A percentile compares a stretch with the other conserved stretches of the same genome.
Evolutionary conservation across 2,888 invertebrate species (phyloP).

Genomic region (Eubasilissa splendida): DNA sequence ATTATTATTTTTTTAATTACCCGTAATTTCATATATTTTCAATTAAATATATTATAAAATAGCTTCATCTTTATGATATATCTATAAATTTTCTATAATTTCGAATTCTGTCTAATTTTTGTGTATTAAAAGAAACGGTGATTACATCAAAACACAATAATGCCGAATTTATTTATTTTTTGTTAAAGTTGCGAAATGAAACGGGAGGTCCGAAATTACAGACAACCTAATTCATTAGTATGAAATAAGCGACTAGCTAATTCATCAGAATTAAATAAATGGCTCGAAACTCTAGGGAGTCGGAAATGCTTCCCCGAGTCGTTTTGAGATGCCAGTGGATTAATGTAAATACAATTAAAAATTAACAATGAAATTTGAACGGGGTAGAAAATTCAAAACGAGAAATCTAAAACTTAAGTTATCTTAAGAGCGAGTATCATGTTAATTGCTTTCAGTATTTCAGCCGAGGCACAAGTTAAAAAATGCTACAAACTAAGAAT

Average conservation of each 20-base stretch:
- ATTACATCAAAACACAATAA: too few relatives aligned
- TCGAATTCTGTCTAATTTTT: too few relatives aligned
- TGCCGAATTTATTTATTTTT: too few relatives aligned
- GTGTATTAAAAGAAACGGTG: too few relatives aligned
- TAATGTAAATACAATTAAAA: conserved; percentile 32
- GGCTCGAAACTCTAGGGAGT: neutral
- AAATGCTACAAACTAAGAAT: conserved; percentile 9
- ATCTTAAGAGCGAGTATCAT: conserved; percentile 5
- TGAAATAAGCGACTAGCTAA: neutral
- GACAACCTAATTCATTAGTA: conserved; percentile 8
- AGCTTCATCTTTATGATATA: too few relatives aligned
- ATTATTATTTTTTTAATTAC: too few relatives aligned
- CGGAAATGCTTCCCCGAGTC: neutral
- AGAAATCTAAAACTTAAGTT: neutral
- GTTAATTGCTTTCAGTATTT: conserved; percentile 29
- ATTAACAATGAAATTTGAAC: conserved; percentile 23
- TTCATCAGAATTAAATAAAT: conserved; percentile 8
- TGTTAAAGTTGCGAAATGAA: neutral
- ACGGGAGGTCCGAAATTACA: neutral
- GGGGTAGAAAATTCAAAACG: neutral
- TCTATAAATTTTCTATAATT: too few relatives aligned
- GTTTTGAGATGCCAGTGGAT: neutral
- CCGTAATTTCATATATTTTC: too few relatives aligned
- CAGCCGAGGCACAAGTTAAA: conserved; percentile 15
- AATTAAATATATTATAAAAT: too few relatives aligned